phyloP scores from a whole-genome alignment of 2,888 invertebrate genomes.

The Maniola hyperantus region DNA sequence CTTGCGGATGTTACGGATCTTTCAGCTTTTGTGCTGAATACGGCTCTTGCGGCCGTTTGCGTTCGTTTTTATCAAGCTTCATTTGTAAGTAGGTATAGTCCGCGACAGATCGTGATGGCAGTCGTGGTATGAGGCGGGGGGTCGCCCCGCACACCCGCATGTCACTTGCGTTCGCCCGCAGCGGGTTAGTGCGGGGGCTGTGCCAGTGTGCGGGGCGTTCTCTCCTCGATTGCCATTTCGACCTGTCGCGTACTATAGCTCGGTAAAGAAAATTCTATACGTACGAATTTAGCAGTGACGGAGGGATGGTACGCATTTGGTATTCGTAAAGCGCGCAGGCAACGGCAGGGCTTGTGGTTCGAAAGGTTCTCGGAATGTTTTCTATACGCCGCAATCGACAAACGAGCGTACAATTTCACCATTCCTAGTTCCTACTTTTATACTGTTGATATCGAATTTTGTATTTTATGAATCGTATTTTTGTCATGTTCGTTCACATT shows the following conservation, averaged over 20 bases:
- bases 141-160: too few species aligned
- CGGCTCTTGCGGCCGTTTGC: neutral
- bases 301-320: constrained; percentile 65
- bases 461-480: neutral
- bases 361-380: constrained; percentile 64
- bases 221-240: too few species aligned
- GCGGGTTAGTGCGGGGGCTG: too few species aligned
- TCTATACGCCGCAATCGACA: constrained; percentile 36
- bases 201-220: too few species aligned
- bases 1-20: too few species aligned
- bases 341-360: constrained; percentile 37
- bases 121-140: too few species aligned
- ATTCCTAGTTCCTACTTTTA: constrained; percentile 17
- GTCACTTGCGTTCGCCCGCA: too few species aligned
- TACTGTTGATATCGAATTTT: constrained; percentile 6
- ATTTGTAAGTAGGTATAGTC: too few species aligned
- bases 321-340: constrained; percentile 51
- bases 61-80: constrained; percentile 1
- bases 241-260: too few species aligned
- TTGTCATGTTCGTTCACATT: neutral
- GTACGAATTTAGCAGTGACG: constrained; percentile 29
- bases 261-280: neutral
- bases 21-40: too few species aligned
- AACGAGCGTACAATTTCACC: constrained; percentile 18
- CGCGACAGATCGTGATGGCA: too few species aligned